Percentiles rank a stretch among this genome's conserved stretches.
Conservation (phyloP, 2,113 vertebrate genomes). For the Aptenodytes forsteri region DNA sequence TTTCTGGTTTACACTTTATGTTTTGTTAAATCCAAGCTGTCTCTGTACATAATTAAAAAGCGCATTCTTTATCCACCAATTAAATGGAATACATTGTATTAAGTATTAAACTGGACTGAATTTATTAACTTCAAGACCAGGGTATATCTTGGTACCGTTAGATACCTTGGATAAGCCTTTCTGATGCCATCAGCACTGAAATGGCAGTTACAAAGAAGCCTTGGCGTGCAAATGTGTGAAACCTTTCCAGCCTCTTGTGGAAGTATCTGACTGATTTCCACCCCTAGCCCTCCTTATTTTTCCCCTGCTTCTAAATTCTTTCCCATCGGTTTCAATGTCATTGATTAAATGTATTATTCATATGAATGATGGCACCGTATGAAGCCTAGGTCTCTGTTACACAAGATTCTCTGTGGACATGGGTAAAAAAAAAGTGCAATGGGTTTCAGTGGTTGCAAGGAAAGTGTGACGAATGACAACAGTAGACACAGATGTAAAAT, state of each 20-base stretch:
- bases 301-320: background rate
- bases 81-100: background rate
- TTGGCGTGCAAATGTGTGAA: background rate
- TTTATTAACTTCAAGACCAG: slow-evolving; percentile 25
- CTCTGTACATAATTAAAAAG: background rate
- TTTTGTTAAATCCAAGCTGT: slow-evolving; percentile 18
- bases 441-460: background rate
- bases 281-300: background rate
- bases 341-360: background rate
- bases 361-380: background rate
- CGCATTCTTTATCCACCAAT: background rate
- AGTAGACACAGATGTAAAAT: background rate
- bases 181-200: background rate
- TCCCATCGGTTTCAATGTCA: background rate
- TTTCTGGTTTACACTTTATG: background rate
- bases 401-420: background rate
- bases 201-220: background rate
- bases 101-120: slow-evolving; percentile 11
- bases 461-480: background rate
- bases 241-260: background rate
- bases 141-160: background rate
- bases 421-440: background rate
- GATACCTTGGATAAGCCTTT: background rate
- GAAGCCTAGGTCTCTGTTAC: background rate
- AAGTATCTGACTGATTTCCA: background rate